Evolutionary conservation across 92 coral and sea anemone species (phyloP), one percentile per base, ranked within the genome.

Genomic region (Palythoa grandiflora): DNA sequence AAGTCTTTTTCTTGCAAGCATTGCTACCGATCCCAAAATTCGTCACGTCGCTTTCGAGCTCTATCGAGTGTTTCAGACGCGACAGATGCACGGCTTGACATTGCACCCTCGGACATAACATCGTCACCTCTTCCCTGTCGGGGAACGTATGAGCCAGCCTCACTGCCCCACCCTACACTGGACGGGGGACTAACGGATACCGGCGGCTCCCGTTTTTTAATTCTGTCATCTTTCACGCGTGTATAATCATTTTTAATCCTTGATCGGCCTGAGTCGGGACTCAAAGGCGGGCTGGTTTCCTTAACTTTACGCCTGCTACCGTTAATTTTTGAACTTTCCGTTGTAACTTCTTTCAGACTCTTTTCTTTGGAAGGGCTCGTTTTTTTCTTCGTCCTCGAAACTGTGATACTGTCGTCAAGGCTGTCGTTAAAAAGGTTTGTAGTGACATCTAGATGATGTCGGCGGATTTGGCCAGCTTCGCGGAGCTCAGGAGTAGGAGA

Each of bases 401-500:
- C 77, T 3, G 94, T 83, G 16, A 81, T 78, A 40, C 93, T 80
- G 68, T 93, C 93, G 51, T 93, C 87, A 47, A 93, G 87, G 73
- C 93, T 91, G 19, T 95, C 96, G 80, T 91, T 93, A 79, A 95
- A 60, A 78, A 93, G 75, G 77, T 93, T 83, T 2, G 99, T 97
- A 28, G 99, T 97, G 65, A 97, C 90, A 77, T 97, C 99, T 21
- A 96, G 90, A 79, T 97, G 99, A 77, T 97, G 99, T 52, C 99
- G 89, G 37, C 98, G 94, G 65, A 97, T 87, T 48, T 89, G 90
- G 53, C 96, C 96, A 16, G 91, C 88, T 37, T 93, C 93, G 15
- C 98, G 94, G 77, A 97, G 94, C 85, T 97, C 99, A 35, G 99
- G 99, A 0, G 99, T 97, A 13, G 99, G 99, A 3, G 98, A 95